Conservation (phyloP, 2,113 vertebrate species). For the Anolis carolinensis region DNA sequence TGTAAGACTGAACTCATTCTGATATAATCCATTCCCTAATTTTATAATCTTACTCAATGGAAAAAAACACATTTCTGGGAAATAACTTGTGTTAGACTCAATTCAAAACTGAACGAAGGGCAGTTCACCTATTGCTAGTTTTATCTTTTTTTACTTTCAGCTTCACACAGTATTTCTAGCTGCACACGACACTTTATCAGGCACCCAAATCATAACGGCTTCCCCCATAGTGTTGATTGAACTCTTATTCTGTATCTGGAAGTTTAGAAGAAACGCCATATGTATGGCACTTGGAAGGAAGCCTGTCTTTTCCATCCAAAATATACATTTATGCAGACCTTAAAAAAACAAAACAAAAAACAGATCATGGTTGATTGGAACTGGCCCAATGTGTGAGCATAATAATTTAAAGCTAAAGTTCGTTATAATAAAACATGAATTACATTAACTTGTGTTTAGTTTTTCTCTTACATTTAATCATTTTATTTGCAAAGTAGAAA, state of each 20-base stretch:
- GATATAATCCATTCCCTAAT: neutral
- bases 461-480: slow-evolving; percentile 10
- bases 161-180: neutral
- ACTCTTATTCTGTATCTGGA: neutral
- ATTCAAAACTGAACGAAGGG: neutral
- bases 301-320: neutral
- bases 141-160: neutral
- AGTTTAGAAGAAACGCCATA: neutral
- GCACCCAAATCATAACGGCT: neutral
- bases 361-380: neutral
- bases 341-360: neutral
- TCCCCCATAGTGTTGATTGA: neutral
- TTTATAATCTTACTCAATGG: neutral
- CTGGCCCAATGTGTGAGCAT: slow-evolving; percentile 27
- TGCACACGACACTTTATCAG: neutral
- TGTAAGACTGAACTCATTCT: too few species aligned
- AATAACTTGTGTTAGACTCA: neutral
- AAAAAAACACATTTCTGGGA: neutral
- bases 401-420: slow-evolving; percentile 2
- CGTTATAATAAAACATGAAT: neutral
- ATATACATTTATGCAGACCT: neutral
- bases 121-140: neutral
- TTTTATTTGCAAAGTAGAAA: slow-evolving; percentile 2
- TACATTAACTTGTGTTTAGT: neutral
- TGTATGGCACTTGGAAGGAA: neutral